These are phyloP conservation scores for Drusus annulatus DNA, from an alignment of 1,140 invertebrate genomes.

Conservation along the genomic window DNA sequence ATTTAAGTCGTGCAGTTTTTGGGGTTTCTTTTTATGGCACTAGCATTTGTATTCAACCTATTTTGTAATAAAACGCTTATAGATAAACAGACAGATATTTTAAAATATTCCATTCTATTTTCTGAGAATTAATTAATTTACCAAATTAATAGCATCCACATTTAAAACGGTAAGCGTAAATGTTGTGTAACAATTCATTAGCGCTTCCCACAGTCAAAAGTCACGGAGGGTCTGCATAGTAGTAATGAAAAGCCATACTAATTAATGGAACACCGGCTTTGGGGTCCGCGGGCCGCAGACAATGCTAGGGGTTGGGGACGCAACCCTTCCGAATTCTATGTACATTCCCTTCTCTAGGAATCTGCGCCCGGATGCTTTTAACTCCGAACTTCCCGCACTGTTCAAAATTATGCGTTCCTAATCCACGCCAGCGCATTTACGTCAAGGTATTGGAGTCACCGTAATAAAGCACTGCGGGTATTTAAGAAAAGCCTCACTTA, in stretches of 20 bases:
- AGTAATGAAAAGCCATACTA: constrained; percentile 25
- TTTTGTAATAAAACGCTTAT: too few species aligned
- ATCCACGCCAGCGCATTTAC: background rate
- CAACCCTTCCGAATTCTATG: constrained; percentile 22
- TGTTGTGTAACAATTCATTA: constrained; percentile 22
- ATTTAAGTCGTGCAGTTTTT: too few species aligned
- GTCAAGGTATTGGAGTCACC: too few species aligned
- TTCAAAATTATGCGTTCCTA: constrained; percentile 17
- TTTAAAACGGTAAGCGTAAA: background rate
- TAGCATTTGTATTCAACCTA: too few species aligned
- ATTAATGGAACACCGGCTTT: constrained; percentile 22
- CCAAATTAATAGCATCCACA: background rate
- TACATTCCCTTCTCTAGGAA: constrained; percentile 1
- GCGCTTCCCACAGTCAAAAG: constrained; percentile 19
- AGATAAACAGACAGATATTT: too few species aligned
- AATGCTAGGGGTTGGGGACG: background rate
- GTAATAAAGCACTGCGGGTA: too few species aligned
- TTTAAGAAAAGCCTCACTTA: too few species aligned
- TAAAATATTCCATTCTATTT: too few species aligned
- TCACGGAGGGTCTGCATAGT: constrained; percentile 13
- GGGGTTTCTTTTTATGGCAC: too few species aligned
- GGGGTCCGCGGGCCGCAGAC: background rate
- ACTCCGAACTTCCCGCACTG: background rate
- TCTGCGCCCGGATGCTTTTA: constrained; percentile 20
- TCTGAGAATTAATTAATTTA: too few species aligned